Evolutionary conservation across 2,888 invertebrate species (phyloP).

Genomic region (Coleophora deauratella): DNA sequence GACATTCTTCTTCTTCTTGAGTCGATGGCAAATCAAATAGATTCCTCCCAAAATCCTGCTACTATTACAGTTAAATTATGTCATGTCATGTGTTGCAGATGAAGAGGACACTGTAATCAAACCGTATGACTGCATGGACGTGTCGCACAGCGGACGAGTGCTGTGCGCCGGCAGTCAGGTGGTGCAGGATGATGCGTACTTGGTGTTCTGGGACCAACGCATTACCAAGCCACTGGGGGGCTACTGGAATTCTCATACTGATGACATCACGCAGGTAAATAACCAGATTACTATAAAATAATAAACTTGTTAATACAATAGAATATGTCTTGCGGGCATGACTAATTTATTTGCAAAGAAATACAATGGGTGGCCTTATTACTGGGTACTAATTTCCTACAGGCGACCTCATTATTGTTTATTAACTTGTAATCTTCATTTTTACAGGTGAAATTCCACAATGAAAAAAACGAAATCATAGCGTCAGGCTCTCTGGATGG

Average conservation of each 20-base stretch:
- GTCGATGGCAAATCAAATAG: too few species aligned
- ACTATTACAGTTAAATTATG: too few species aligned
- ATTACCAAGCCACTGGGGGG: constrained; percentile 78
- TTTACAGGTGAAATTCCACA: constrained; percentile 80
- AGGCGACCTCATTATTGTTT: too few species aligned
- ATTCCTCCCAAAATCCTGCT: too few species aligned
- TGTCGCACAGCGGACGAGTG: constrained; percentile 79
- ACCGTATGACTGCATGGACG: constrained; percentile 81
- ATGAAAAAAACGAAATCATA: constrained; percentile 76
- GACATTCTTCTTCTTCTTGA: too few species aligned
- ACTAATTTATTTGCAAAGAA: too few species aligned
- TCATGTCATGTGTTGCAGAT: constrained; percentile 30
- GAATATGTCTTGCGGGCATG: too few species aligned
- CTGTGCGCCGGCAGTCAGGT: constrained; percentile 85
- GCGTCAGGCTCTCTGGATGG: constrained; percentile 89
- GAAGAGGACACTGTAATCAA: constrained; percentile 60
- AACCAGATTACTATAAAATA: neutral
- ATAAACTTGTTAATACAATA: too few species aligned
- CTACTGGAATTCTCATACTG: constrained; percentile 88
- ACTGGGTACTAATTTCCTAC: too few species aligned
- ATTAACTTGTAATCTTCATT: too few species aligned
- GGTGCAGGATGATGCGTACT: constrained; percentile 79
- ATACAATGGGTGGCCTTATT: too few species aligned
- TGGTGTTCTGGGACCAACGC: constrained; percentile 88
- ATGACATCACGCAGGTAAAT: constrained; percentile 82